phyloP scores from a whole-genome alignment of 2,113 vertebrate species.

The Megaceryle maxima region DNA sequence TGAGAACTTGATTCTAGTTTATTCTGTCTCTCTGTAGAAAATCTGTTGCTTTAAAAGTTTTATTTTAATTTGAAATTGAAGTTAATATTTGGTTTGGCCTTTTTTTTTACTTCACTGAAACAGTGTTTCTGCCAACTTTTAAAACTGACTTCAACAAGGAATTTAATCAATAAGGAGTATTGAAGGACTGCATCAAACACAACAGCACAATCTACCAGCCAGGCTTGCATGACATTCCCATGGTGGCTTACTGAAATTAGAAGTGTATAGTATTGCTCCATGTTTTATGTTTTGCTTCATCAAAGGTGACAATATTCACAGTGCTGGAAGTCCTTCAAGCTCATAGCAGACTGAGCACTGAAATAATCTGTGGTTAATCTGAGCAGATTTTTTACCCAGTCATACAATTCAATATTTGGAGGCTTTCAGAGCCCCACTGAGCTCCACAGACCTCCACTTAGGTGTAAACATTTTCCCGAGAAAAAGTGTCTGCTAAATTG shows the following conservation, averaged over 20 bases:
- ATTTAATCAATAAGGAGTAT: neutral
- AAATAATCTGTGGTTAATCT: neutral
- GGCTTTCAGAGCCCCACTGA: neutral
- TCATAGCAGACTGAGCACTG: neutral
- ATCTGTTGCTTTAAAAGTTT: neutral
- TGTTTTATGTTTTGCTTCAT: neutral
- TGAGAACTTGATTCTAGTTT: neutral
- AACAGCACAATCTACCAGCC: neutral
- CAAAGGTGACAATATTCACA: neutral
- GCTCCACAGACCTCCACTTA: neutral
- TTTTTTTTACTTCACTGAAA: neutral
- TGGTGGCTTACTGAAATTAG: neutral
- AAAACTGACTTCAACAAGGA: neutral
- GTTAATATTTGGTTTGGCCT: neutral
- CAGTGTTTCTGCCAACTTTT: neutral
- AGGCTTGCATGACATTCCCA: neutral
- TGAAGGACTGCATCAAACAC: neutral
- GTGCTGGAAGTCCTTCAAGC: neutral
- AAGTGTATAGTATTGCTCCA: neutral
- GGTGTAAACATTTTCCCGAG: neutral
- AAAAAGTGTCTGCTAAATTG: neutral
- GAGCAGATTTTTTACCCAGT: neutral
- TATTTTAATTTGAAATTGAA: neutral
- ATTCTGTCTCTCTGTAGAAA: neutral
- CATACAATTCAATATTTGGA: neutral